phyloP scores from a whole-genome alignment of 2,888 invertebrate species.

The Cryptophagus acutangulus region DNA sequence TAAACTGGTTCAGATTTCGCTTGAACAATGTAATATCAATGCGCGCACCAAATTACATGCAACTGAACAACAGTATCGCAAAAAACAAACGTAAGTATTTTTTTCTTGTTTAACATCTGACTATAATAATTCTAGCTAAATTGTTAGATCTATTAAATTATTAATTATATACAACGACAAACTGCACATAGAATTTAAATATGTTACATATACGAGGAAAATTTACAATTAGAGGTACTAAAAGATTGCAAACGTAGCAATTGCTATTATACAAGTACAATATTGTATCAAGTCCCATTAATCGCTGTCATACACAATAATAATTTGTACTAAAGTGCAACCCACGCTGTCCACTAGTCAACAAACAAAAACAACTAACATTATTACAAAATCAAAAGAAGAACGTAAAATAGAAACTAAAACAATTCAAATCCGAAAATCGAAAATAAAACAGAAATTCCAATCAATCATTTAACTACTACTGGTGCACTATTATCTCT shows the following conservation, averaged over 20 bases:
- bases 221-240: constrained; percentile 44
- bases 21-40: too few relatives aligned
- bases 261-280: constrained; percentile 38
- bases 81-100: too few relatives aligned
- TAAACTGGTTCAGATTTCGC: too few relatives aligned
- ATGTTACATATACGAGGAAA: constrained; percentile 43
- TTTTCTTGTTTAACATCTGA: too few relatives aligned
- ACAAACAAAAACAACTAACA: constrained; percentile 34
- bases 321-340: constrained; percentile 47
- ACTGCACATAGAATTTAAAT: constrained; percentile 44
- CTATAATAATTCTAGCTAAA: too few relatives aligned
- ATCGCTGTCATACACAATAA: constrained; percentile 31
- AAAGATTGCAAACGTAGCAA: constrained; percentile 46
- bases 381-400: background rate
- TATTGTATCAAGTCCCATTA: constrained; percentile 9
- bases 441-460: background rate
- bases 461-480: constrained; percentile 18
- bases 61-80: too few relatives aligned
- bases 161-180: constrained; percentile 46
- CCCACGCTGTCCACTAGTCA: constrained; percentile 37
- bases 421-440: too few relatives aligned
- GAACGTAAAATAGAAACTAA: too few relatives aligned
- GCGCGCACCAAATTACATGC: too few relatives aligned
- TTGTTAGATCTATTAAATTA: constrained; percentile 25
- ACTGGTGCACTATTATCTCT: constrained; percentile 47